A percentile compares a stretch with the other conserved stretches of the same genome.
phyloP scores from a whole-genome alignment of 2,888 invertebrate genomes.

The Epistrophe grossulariae region DNA sequence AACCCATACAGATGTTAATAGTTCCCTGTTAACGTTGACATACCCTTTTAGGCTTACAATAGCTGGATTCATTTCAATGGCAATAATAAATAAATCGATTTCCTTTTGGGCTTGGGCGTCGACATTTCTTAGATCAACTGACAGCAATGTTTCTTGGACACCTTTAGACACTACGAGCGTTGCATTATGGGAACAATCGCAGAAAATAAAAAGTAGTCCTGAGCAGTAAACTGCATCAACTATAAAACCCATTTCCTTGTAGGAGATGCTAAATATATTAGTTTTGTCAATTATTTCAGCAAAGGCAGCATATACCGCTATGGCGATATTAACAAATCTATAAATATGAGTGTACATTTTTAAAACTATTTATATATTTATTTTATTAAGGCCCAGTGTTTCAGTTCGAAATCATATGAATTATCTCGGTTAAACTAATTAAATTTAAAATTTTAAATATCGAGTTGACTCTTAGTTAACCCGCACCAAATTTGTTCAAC shows the following conservation, averaged over 20 bases:
- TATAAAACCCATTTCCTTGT: constrained; percentile 88
- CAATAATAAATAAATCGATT: constrained; percentile 88
- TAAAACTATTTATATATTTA: too few relatives aligned
- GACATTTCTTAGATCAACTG: constrained; percentile 86
- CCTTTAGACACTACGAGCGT: constrained; percentile 87
- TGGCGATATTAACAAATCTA: constrained; percentile 88
- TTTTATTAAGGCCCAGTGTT: too few relatives aligned
- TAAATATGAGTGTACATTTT: not conserved
- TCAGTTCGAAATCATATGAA: too few relatives aligned
- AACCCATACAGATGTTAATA: constrained; percentile 86
- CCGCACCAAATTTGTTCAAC: too few relatives aligned
- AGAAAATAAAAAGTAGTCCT: constrained; percentile 87
- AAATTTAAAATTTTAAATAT: too few relatives aligned
- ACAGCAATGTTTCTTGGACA: constrained; percentile 86
- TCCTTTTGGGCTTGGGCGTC: constrained; percentile 87
- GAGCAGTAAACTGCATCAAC: constrained; percentile 87
- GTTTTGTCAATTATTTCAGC: constrained; percentile 88
- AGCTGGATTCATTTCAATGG: constrained; percentile 89
- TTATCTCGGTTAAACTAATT: too few relatives aligned
- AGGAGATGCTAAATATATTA: constrained; percentile 85
- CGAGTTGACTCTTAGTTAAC: too few relatives aligned
- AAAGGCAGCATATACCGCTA: constrained; percentile 88
- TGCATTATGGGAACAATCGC: constrained; percentile 88
- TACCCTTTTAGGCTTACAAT: constrained; percentile 88
- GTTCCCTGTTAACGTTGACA: constrained; percentile 87